These are phyloP conservation scores for Oeneis ivallda DNA, from an alignment of 2,888 invertebrate genomes.

Conservation along the genomic window DNA sequence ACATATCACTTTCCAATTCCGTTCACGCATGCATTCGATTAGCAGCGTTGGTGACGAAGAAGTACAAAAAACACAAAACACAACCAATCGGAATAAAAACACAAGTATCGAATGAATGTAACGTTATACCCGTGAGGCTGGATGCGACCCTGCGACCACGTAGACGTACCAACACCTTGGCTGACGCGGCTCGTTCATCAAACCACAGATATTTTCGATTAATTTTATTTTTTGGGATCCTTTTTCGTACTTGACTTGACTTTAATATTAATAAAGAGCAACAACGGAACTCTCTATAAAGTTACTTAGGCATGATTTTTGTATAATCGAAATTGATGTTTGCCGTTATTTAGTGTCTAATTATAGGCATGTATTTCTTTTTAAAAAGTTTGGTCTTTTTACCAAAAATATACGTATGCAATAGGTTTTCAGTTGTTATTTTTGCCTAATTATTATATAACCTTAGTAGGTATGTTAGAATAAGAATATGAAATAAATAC, in stretches of 20 bases:
- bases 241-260: background rate
- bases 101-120: slow-evolving; percentile 31
- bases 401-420: too few species aligned
- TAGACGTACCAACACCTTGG: slow-evolving; percentile 16
- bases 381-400: too few species aligned
- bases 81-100: slow-evolving; percentile 24
- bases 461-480: too few species aligned
- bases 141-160: slow-evolving; percentile 21
- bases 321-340: too few species aligned
- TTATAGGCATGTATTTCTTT: too few species aligned
- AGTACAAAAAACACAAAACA: slow-evolving; percentile 21
- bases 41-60: slow-evolving; percentile 15
- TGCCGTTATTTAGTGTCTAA: too few species aligned
- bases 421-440: too few species aligned
- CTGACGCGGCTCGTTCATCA: slow-evolving; percentile 3
- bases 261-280: too few species aligned
- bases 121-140: slow-evolving; percentile 32
- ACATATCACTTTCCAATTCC: slow-evolving; percentile 14
- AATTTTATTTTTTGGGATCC: background rate
- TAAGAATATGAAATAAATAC: too few species aligned
- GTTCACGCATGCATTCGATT: slow-evolving; percentile 18
- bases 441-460: too few species aligned
- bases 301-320: too few species aligned
- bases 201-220: slow-evolving; percentile 9
- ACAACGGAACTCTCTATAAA: too few species aligned